A percentile compares a stretch with the other conserved stretches of the same genome.
Conservation (phyloP, 1,140 invertebrate species). For the Medauroidea extradentata region DNA sequence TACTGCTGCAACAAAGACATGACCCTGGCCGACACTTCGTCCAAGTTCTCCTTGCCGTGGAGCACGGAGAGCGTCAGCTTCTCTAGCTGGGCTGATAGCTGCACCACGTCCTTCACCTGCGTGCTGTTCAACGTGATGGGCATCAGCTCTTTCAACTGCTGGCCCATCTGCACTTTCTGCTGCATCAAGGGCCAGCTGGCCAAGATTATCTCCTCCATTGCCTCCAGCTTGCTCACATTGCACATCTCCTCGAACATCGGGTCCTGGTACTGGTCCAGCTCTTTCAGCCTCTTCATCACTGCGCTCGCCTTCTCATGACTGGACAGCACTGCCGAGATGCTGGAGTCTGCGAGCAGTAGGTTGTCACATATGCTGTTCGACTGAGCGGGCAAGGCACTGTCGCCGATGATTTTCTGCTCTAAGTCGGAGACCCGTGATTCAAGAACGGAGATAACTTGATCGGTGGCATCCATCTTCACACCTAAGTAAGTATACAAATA, state of each 20-base stretch:
- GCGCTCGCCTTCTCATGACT: background rate
- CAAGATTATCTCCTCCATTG: background rate
- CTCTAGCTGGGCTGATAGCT: background rate
- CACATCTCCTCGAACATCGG: conserved; percentile 1
- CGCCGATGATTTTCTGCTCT: too few species aligned
- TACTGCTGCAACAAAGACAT: background rate
- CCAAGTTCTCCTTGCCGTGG: background rate
- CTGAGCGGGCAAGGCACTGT: too few species aligned
- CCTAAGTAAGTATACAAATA: too few species aligned
- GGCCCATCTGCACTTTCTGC: background rate
- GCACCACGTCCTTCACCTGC: background rate
- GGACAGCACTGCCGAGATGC: background rate
- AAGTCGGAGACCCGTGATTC: too few species aligned
- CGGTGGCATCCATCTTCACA: too few species aligned
- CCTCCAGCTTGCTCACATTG: background rate
- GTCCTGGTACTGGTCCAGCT: background rate
- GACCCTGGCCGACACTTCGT: background rate
- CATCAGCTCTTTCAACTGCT: background rate
- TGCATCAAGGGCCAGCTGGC: background rate
- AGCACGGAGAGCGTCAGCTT: background rate
- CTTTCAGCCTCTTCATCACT: background rate
- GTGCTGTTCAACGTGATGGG: background rate
- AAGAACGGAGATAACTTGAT: too few species aligned
- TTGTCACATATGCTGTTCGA: too few species aligned
- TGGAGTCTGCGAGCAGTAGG: too few species aligned